Conservation (phyloP, 2,888 invertebrate genomes). For the Ceriagrion tenellum region DNA sequence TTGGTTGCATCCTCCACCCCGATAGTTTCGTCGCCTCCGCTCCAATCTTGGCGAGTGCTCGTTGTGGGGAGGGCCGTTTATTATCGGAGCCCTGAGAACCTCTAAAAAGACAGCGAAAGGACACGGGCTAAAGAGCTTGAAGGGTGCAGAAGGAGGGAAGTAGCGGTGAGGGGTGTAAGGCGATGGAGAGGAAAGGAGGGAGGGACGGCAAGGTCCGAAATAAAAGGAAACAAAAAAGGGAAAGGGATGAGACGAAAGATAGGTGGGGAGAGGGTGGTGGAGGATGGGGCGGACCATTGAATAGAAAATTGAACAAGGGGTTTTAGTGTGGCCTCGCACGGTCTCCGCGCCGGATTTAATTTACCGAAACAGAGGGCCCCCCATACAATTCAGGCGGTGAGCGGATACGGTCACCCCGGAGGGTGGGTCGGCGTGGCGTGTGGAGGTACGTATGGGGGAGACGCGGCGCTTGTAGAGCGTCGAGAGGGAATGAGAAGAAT, state of each 20-base stretch:
- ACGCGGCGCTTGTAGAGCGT: not conserved
- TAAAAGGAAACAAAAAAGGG: not conserved
- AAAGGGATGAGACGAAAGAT: not conserved
- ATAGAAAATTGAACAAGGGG: slow-evolving; percentile 31
- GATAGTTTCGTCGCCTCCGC: not conserved
- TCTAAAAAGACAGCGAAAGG: slow-evolving; percentile 22
- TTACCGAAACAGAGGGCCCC: slow-evolving; percentile 27
- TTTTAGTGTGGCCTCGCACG: not conserved
- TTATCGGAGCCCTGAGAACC: slow-evolving; percentile 6
- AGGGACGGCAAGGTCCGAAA: not conserved
- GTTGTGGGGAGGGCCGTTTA: not conserved
- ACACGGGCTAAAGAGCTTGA: not conserved
- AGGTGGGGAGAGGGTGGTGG: not conserved
- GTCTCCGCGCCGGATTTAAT: not conserved
- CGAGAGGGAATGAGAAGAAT: not conserved
- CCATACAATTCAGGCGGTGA: not conserved
- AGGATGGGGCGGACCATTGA: not conserved
- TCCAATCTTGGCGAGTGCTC: not conserved
- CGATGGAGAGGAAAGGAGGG: not conserved
- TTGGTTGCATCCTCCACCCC: not conserved
- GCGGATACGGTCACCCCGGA: not conserved
- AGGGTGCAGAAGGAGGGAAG: no score
- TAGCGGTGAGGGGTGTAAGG: not conserved
- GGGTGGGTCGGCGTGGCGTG: not conserved
- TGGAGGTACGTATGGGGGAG: not conserved